Base-by-base conservation (phyloP, 2,888 invertebrate genomes). In the Adela reaumurella region DNA sequence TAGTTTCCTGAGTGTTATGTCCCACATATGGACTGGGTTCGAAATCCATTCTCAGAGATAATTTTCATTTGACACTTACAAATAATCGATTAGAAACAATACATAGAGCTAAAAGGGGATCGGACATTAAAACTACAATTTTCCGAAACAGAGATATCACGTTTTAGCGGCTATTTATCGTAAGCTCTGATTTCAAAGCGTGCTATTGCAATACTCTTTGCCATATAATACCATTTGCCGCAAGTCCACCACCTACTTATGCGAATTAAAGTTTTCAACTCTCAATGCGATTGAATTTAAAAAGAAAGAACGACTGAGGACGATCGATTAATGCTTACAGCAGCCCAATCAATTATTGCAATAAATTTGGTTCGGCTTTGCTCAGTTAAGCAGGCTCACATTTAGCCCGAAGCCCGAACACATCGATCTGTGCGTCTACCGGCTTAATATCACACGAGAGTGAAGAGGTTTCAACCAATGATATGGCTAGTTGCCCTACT, bases 251-350 rank as follows among this genome's bases (percentile, higher is more conserved):
- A 50, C 51, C 48, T 50, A 52, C 48, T 52, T 52, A 45, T 48
- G 52, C 43, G 50, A 52, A 50, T 50, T 50, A 43, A 47, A 50
- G 50, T 53, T 54, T 54, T 52, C 50, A 43, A 53, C 50, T 51
- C 53, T 53, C 16, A 52, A 48, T 46, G 49, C 49, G 43, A 54
- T 53, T 42, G 51, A 52, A 49, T 42, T 46, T 17, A 49, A 52
- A 52, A 48, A 52, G 49, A 50, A 43, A 45, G 50, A 56, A 52
- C 52, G 52, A 51, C 53, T 54, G 19, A 54, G 53, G 52, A 54
- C 52, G 53, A 54, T 55, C 51, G 53, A 54, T 50, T 50, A 52
- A 55, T 53, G 49, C 52, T 54, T 53, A 54, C 53, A 54, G 54
- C 54, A 55, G 54, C 52, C 48, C 35, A 51, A 47, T 52, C 52